Base-by-base conservation (phyloP, 2,797 vertebrate species). In the Acropternis orthonyx region DNA sequence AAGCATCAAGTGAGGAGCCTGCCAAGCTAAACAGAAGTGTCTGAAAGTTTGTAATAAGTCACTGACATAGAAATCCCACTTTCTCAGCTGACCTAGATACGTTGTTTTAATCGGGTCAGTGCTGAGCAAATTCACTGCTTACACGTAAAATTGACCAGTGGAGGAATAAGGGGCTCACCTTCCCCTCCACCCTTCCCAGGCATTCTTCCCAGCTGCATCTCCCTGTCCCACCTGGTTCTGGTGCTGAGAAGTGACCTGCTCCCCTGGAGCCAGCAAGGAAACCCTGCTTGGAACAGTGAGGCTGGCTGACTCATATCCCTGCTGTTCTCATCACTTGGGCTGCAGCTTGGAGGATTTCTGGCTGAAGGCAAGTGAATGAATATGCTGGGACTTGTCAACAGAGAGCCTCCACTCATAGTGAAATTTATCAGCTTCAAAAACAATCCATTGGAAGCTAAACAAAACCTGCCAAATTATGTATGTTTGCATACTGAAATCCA, bases 21-120 rank as follows among this genome's bases (percentile, higher is more conserved):
- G 95, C 96, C 95, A 97, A 94, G 43, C 83, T 63, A 93, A 96
- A 95, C 91, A 94, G n/a, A 23, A 86, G 74, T 36, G 59, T 61
- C 91, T 89, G 79, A 76, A 91, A 90, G 76, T 88, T 90, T 88
- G 67, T 76, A 90, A 88, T 92, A 71, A 85, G 89, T 88, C 89
- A 86, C 76, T 86, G 80, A 43, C 55, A 34, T 2, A 81, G 83
- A 94, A 88, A 93, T 73, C 91, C 52, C 86, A 30, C 51, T 90
- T 89, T 88, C 89, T 63, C 85, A 85, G 69, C 85, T 91, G 95
- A 90, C 91, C 79, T 59, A 73, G 63, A 77, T 86, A 62, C 84
- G 88, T 86, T 14, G 12, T 59, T 81, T 69, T 81, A 78, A 73
- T 71, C n/a, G 48, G 79, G 51, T 67, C 94, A 67, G 62, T 27